Conservation (phyloP, 2,797 vertebrate species). For the Potorous gilbertii region DNA sequence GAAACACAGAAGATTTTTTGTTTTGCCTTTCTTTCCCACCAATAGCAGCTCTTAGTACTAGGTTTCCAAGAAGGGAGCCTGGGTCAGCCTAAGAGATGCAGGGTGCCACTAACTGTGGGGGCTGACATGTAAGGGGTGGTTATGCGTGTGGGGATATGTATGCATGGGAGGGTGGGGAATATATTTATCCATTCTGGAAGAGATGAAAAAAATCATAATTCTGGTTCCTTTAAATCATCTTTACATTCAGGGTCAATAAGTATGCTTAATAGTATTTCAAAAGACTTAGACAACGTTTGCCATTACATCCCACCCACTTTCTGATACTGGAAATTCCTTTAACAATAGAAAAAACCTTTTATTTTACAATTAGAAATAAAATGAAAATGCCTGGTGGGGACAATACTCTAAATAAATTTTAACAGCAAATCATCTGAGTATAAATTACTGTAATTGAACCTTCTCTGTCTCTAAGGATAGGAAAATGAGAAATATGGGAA, state of each 20-base stretch:
- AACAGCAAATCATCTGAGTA: neutral
- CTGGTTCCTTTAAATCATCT: neutral
- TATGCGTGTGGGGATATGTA: neutral
- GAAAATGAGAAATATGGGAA: neutral
- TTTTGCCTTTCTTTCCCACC: neutral
- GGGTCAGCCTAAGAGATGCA: neutral
- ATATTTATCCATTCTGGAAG: neutral
- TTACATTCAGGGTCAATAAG: neutral
- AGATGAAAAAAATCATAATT: conserved; percentile 9
- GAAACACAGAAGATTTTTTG: neutral
- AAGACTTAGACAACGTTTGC: neutral
- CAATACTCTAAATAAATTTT: neutral
- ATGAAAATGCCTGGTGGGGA: neutral
- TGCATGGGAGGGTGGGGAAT: neutral
- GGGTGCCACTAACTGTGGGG: neutral
- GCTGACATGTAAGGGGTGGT: neutral
- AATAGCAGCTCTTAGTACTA: neutral
- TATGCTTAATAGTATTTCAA: neutral
- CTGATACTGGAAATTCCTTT: neutral
- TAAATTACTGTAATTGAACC: neutral
- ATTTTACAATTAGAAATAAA: neutral
- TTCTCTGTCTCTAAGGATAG: neutral
- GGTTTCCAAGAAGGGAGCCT: neutral
- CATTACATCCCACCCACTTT: neutral
- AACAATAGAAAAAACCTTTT: neutral